A percentile compares a stretch with the other conserved stretches of the same genome.
Conservation (phyloP, 2,797 vertebrate species). For the Allobates femoralis region DNA sequence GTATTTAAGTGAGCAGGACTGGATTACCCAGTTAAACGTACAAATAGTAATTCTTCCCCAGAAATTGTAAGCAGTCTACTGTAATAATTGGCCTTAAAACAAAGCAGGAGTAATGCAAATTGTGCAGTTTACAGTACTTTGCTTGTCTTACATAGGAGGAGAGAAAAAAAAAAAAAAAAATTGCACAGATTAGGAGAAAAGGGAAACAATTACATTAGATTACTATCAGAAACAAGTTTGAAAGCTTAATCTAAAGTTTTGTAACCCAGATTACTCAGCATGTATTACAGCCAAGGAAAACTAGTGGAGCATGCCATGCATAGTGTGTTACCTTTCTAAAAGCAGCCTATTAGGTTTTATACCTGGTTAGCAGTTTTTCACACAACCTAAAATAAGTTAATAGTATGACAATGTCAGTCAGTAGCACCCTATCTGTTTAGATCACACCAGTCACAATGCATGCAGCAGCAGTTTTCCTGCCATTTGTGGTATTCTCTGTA, state of each 20-base stretch:
- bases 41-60: no score
- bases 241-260: background rate
- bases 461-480: background rate
- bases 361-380: background rate
- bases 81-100: background rate
- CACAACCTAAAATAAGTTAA: conserved; percentile 22
- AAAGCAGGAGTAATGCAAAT: background rate
- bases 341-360: background rate
- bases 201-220: background rate
- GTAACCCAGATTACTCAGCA: background rate
- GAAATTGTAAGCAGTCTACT: background rate
- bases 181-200: background rate
- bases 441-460: conserved; percentile 32
- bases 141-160: background rate
- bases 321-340: background rate
- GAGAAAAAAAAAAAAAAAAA: no score
- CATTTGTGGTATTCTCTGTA: background rate
- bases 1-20: no score
- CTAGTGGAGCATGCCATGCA: background rate
- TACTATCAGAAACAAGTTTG: background rate
- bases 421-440: conserved; percentile 32
- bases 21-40: background rate
- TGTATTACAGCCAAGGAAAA: background rate
- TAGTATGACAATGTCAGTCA: background rate
- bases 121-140: background rate